Conservation (phyloP, 2,888 invertebrate genomes). For the Beris morrisii region DNA sequence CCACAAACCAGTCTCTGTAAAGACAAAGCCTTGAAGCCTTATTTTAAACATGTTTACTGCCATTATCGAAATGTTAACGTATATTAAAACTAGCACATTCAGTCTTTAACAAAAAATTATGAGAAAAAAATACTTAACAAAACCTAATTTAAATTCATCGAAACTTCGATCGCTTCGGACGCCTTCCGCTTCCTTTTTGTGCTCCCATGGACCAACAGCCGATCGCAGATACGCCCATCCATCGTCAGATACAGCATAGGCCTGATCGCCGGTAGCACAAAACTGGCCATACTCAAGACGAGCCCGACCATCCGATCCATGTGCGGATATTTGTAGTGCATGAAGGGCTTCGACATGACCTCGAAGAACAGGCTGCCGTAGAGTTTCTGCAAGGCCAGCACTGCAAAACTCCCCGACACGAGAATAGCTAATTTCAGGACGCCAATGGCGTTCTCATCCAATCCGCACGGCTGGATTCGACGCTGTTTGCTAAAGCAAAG, state of each 20-base stretch:
- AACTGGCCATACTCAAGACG: slow-evolving; percentile 35
- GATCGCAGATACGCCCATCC: slow-evolving; percentile 29
- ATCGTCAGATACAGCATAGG: slow-evolving; percentile 37
- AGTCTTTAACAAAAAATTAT: no score
- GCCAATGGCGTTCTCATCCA: slow-evolving; percentile 36
- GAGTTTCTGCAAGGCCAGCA: slow-evolving; percentile 38
- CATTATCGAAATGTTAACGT: no score
- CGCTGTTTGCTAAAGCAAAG: slow-evolving; percentile 9
- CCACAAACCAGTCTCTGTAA: no score
- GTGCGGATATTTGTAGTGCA: slow-evolving; percentile 38
- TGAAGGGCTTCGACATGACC: slow-evolving; percentile 38
- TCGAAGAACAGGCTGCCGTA: slow-evolving; percentile 41
- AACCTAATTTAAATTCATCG: no score
- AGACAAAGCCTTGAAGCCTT: no score
- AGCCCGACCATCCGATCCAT: slow-evolving; percentile 33
- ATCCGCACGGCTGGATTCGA: slow-evolving; percentile 16
- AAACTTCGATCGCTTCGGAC: background rate
- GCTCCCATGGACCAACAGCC: slow-evolving; percentile 11
- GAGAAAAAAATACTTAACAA: no score
- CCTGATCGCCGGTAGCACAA: slow-evolving; percentile 32
- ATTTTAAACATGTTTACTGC: no score
- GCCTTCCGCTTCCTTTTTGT: background rate
- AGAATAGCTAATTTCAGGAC: slow-evolving; percentile 36
- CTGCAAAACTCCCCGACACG: slow-evolving; percentile 34
- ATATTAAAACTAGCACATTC: no score